A percentile compares a stretch with the other conserved stretches of the same genome.
phyloP scores from a whole-genome alignment of 1,140 invertebrate genomes.

The Varroa destructor region DNA sequence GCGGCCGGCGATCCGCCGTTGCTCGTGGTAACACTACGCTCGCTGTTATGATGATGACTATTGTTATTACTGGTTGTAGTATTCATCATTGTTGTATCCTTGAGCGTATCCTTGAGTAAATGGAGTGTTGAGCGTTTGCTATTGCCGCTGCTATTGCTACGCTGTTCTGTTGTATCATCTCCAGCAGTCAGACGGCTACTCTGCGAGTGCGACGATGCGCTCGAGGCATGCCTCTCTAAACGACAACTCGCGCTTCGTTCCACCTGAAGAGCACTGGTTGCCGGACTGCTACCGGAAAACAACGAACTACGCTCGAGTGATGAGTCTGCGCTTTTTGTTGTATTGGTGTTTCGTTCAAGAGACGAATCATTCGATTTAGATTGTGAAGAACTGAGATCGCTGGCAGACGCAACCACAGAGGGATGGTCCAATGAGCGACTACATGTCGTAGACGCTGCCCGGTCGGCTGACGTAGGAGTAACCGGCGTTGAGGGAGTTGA shows the following conservation, averaged over 20 bases:
- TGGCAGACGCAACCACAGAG: not conserved
- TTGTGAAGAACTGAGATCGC: slow-evolving; percentile 14
- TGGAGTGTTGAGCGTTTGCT: slow-evolving; percentile 18
- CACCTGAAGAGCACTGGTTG: not conserved
- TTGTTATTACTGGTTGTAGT: no score
- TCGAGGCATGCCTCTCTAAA: slow-evolving; percentile 13
- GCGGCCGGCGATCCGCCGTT: slow-evolving; percentile 19
- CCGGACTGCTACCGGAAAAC: not conserved
- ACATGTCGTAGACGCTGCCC: no score
- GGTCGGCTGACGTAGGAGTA: no score
- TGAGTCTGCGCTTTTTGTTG: slow-evolving; percentile 5
- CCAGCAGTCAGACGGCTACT: not conserved
- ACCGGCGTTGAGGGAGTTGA: not conserved
- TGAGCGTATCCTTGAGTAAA: slow-evolving; percentile 12
- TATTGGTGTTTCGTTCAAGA: slow-evolving; percentile 23
- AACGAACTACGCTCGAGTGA: slow-evolving; percentile 22
- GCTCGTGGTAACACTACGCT: not conserved
- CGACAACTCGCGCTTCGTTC: slow-evolving; percentile 13
- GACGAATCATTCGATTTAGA: slow-evolving; percentile 28
- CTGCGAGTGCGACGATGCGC: not conserved
- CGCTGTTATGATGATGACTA: not conserved
- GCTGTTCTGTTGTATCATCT: not conserved
- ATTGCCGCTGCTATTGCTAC: not conserved
- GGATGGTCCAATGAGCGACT: no score
- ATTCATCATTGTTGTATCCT: no score